These are phyloP conservation scores for Grammomys surdaster DNA, from an alignment of 2,113 vertebrate genomes.

Conservation along the genomic window DNA sequence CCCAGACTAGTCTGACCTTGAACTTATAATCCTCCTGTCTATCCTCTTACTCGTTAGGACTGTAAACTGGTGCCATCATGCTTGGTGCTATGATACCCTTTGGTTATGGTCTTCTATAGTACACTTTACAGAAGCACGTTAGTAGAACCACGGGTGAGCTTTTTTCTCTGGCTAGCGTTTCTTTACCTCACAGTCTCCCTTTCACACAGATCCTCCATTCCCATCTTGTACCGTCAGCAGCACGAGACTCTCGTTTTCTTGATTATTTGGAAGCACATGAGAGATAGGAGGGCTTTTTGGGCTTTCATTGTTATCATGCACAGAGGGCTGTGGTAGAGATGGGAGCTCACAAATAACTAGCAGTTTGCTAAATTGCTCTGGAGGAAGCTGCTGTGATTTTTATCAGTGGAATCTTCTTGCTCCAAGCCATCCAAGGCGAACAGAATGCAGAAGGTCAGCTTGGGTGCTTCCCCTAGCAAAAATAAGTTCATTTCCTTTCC, in stretches of 20 bases:
- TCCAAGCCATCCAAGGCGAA: neutral
- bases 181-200: neutral
- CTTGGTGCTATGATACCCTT: neutral
- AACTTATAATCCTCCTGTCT: neutral
- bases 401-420: neutral
- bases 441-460: conserved; percentile 47
- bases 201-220: neutral
- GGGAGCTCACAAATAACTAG: neutral
- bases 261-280: conserved; percentile 28
- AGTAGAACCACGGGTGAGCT: neutral
- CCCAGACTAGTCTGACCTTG: neutral
- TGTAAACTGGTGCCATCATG: neutral
- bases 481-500: neutral
- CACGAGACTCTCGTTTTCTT: neutral
- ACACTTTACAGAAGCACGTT: neutral
- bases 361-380: neutral
- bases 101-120: neutral
- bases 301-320: neutral
- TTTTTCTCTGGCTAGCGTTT: neutral
- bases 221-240: neutral
- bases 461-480: neutral
- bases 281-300: neutral
- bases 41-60: neutral
- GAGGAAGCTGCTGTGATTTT: neutral
- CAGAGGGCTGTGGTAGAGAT: neutral